Evolutionary conservation across 2,113 vertebrate genomes (phyloP).

Genomic region (Phocoena phocoena): DNA sequence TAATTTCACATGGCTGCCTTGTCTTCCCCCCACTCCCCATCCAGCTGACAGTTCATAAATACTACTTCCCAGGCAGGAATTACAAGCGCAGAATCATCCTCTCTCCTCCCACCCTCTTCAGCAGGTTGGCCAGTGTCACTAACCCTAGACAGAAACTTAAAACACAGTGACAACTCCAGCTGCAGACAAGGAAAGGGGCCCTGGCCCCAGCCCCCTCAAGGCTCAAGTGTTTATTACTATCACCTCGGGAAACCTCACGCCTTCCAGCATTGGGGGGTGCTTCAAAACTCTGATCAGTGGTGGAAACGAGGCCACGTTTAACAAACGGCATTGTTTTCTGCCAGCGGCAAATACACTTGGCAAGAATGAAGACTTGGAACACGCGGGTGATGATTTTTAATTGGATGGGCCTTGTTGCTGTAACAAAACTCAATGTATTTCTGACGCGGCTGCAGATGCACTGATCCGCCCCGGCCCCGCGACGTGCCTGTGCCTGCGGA

Average conservation of each 20-base stretch:
- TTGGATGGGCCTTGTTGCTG: constrained; percentile 53
- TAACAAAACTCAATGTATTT: constrained; percentile 43
- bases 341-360: background rate
- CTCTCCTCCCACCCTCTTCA: background rate
- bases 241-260: background rate
- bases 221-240: too few species aligned
- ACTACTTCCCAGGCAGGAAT: background rate
- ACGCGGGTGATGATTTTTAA: constrained; percentile 15
- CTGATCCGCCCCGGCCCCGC: background rate
- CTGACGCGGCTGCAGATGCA: background rate
- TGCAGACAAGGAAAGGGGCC: background rate
- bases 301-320: background rate
- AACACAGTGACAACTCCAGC: background rate
- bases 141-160: background rate
- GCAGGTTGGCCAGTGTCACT: background rate
- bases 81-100: background rate
- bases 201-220: background rate
- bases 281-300: background rate
- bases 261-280: fast-evolving
- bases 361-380: constrained; percentile 40
- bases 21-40: background rate
- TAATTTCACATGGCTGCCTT: background rate
- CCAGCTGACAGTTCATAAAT: background rate
- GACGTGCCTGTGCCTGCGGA: fast-evolving
- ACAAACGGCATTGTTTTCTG: background rate